These are phyloP conservation scores for Hirudo medicinalis DNA, from an alignment of 1,140 invertebrate genomes.

Conservation along the genomic window DNA sequence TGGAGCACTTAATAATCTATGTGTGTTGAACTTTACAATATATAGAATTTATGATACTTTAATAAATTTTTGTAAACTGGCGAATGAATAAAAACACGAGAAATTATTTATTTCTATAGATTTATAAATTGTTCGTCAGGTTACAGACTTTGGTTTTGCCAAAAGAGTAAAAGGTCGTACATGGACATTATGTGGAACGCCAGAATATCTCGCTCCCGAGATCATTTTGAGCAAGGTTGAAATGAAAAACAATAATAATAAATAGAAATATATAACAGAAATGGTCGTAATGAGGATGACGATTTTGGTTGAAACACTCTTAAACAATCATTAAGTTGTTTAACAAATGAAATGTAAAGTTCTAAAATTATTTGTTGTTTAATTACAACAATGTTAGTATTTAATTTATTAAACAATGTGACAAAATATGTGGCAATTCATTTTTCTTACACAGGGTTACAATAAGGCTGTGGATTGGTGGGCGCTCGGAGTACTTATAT, in stretches of 20 bases:
- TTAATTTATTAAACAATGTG: not conserved
- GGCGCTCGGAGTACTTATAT: constrained; percentile 71
- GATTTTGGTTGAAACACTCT: too few relatives aligned
- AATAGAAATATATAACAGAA: too few relatives aligned
- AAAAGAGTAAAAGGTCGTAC: constrained; percentile 87
- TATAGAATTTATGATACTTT: too few relatives aligned
- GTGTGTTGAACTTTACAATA: too few relatives aligned
- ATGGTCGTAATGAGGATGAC: too few relatives aligned
- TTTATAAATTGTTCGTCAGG: constrained; percentile 42
- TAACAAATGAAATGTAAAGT: too few relatives aligned
- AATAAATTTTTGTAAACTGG: too few relatives aligned
- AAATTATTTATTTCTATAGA: too few relatives aligned
- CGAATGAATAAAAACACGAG: too few relatives aligned
- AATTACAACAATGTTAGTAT: not conserved
- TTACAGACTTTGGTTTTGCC: constrained; percentile 96
- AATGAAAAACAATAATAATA: constrained; percentile 33
- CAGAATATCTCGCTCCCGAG: constrained; percentile 92
- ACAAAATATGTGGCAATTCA: not conserved
- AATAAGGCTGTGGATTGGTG: constrained; percentile 93
- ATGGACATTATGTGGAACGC: constrained; percentile 98
- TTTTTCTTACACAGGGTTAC: constrained; percentile 52
- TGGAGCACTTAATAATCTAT: too few relatives aligned
- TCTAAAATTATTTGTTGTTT: not conserved
- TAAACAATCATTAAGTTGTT: too few relatives aligned
- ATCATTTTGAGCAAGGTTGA: constrained; percentile 89